Conservation (phyloP, 64 coral and sea anemone genomes). For the Trachythela sp. region DNA sequence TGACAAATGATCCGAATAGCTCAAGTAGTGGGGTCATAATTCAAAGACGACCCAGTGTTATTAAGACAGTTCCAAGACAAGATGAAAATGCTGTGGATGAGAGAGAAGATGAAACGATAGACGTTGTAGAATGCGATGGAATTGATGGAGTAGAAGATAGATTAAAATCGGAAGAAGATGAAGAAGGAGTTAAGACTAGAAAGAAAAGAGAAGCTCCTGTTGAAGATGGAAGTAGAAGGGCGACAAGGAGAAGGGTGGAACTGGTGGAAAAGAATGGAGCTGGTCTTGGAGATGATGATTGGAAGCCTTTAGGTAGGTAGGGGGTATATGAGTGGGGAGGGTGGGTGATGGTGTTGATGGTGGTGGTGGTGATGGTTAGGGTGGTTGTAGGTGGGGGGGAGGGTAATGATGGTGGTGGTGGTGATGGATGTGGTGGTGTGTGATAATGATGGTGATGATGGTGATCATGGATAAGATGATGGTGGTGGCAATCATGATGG, state of each 20-base stretch:
- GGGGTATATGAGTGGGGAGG: neutral
- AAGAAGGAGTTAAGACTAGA: neutral
- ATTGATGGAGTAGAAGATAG: neutral
- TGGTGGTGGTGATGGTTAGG: too few species aligned
- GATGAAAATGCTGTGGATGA: neutral
- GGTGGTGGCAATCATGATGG: too few species aligned
- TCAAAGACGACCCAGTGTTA: conserved; percentile 3
- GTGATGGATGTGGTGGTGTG: too few species aligned
- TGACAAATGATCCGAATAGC: neutral
- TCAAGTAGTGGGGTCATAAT: neutral
- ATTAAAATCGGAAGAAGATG: neutral
- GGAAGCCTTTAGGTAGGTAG: neutral
- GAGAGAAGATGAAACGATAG: neutral
- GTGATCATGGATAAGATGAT: neutral
- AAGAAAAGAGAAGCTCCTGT: neutral
- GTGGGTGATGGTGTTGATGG: neutral
- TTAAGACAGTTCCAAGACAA: neutral
- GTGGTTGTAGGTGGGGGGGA: too few species aligned
- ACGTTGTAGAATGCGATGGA: neutral
- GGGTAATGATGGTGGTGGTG: too few species aligned
- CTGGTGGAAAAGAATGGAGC: neutral
- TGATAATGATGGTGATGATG: too few species aligned
- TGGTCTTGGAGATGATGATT: neutral
- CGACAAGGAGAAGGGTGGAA: neutral
- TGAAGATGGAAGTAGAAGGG: neutral